Evolutionary conservation across 1,140 invertebrate species (phyloP), one percentile per base, ranked within the genome.

Genomic region (Popillia japonica): DNA sequence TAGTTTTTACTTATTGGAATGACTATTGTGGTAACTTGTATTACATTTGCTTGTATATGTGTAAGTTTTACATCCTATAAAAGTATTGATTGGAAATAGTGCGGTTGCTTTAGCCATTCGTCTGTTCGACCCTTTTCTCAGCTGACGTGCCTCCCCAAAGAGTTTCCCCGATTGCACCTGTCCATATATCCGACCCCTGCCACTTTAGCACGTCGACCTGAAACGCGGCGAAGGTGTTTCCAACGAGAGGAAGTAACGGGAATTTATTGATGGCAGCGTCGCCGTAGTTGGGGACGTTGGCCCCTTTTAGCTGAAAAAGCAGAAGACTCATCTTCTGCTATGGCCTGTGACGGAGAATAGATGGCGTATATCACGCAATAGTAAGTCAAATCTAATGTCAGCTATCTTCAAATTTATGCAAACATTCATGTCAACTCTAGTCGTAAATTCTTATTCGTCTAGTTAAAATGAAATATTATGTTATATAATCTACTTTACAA

Each of bases 351-450:
- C 22, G 61, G 61, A 17, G 61, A 27, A 34, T 22, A 68, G 61
- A 22, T 34, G 27, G 61, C 27, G 27, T 27, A 68, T 20, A 22
- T 68, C 61, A 68, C 61, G 61, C 22, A 22, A 68, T 22, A 34
- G 61, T 22, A 68, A 68, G 22, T 22, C 20, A 8, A 23, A 80
- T 82, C 83, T 85, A 84, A 84, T 83, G 84, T 85, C 83, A 79
- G 82, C 81, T 78, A 84, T 83, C 83, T 84, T 84, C 81, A 84
- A 81, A 84, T 84, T 84, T 84, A 84, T 84, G 80, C 82, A 82
- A 82, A 80, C 82, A 81, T 80, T 83, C 78, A 40, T 42, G 40
- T n/a, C 9, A 41, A 7, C 17, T 42, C 73, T n/a, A 34, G 20
- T 42, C 73, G 42, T 10, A 42, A 75, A 75, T 10, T 59, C 41